Conservation (phyloP, 2,797 vertebrate species). For the Enteromius anoplus region DNA sequence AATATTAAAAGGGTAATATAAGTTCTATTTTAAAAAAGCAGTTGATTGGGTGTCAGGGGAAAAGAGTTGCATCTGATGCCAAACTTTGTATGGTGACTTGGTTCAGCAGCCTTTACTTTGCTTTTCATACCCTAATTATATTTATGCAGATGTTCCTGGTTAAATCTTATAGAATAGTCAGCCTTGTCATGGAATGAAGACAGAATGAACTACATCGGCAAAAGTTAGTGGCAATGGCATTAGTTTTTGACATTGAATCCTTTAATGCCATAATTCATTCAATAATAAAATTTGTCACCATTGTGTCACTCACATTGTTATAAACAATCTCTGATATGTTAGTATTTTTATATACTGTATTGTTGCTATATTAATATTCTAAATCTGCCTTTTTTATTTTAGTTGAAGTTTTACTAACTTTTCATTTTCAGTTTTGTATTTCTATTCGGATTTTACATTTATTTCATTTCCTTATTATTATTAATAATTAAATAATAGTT, state of each 20-base stretch:
- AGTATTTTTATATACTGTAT: not conserved
- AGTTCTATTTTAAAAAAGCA: not conserved
- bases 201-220: not conserved
- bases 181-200: not conserved
- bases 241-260: not conserved
- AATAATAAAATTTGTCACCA: not conserved
- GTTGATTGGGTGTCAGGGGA: not conserved
- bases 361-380: no score
- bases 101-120: not conserved
- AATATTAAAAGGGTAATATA: not conserved
- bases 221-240: not conserved
- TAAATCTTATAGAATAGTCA: not conserved
- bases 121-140: not conserved
- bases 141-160: not conserved
- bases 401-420: not conserved
- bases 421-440: not conserved
- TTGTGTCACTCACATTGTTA: not conserved
- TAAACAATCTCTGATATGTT: not conserved
- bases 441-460: not conserved
- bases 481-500: not conserved
- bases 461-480: not conserved
- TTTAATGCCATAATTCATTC: not conserved
- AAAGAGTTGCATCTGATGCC: not conserved
- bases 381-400: not conserved
- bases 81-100: not conserved